Evolutionary conservation across 2,113 vertebrate genomes (phyloP).

Genomic region (Elephantulus edwardii): DNA sequence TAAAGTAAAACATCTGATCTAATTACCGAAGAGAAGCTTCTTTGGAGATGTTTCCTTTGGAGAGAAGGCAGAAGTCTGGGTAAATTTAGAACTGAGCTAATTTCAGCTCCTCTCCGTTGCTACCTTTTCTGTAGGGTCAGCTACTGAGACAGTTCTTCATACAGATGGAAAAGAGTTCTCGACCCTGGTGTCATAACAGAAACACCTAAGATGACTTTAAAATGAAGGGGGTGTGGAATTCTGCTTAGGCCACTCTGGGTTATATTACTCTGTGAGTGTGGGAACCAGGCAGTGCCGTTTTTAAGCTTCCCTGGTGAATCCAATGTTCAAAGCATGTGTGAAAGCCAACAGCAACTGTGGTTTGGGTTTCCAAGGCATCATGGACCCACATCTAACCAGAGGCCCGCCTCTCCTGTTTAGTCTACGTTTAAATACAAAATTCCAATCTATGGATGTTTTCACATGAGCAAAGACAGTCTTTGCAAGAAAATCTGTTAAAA

Average conservation of each 20-base stretch:
- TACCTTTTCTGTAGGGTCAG: not conserved
- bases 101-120: not conserved
- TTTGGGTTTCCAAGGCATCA: not conserved
- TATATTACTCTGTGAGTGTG: not conserved
- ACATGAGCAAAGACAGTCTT: not conserved
- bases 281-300: not conserved
- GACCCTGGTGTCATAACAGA: not conserved
- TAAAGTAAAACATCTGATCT: not conserved
- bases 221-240: not conserved
- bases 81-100: accelerated
- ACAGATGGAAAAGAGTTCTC: not conserved
- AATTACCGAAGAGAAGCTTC: not conserved
- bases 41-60: not conserved
- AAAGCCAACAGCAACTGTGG: not conserved
- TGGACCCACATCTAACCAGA: not conserved
- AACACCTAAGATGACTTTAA: not conserved
- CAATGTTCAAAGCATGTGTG: not conserved
- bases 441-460: not conserved
- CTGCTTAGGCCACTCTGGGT: not conserved
- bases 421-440: not conserved
- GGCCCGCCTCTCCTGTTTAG: not conserved
- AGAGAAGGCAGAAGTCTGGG: not conserved
- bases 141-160: not conserved
- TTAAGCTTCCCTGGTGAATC: not conserved
- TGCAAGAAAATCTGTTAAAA: not conserved